Conservation (phyloP, 2,113 vertebrate genomes). For the Tenrec ecaudatus region DNA sequence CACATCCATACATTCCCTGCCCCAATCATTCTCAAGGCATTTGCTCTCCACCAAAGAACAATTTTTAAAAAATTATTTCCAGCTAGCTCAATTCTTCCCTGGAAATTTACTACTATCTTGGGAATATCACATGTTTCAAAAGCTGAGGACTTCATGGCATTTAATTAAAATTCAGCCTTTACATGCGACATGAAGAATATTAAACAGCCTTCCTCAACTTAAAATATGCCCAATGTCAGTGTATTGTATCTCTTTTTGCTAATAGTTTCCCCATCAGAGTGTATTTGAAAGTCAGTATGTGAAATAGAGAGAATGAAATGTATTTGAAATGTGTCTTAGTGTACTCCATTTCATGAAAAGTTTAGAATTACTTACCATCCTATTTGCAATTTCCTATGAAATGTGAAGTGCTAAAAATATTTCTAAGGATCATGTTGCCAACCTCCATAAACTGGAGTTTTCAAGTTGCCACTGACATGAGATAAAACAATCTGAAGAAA, state of each 20-base stretch:
- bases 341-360: constrained; percentile 27
- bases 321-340: constrained; percentile 33
- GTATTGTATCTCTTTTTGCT: constrained; percentile 45
- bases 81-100: constrained; percentile 29
- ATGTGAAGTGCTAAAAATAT: neutral
- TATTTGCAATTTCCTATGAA: neutral
- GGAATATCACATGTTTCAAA: constrained; percentile 65
- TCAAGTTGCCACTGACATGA: neutral
- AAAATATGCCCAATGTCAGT: constrained; percentile 53
- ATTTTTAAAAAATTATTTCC: constrained; percentile 67
- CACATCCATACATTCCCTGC: too few relatives aligned
- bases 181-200: constrained; percentile 69
- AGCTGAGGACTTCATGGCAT: constrained; percentile 54
- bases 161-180: constrained; percentile 72
- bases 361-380: neutral
- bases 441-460: constrained; percentile 9
- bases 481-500: neutral
- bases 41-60: too few relatives aligned
- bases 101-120: constrained; percentile 68
- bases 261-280: neutral
- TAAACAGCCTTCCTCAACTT: constrained; percentile 61
- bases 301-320: constrained; percentile 23
- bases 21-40: too few relatives aligned
- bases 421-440: neutral
- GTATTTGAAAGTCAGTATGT: constrained; percentile 44